phyloP scores from a whole-genome alignment of 2,888 invertebrate species.

The Volucella zonaria region DNA sequence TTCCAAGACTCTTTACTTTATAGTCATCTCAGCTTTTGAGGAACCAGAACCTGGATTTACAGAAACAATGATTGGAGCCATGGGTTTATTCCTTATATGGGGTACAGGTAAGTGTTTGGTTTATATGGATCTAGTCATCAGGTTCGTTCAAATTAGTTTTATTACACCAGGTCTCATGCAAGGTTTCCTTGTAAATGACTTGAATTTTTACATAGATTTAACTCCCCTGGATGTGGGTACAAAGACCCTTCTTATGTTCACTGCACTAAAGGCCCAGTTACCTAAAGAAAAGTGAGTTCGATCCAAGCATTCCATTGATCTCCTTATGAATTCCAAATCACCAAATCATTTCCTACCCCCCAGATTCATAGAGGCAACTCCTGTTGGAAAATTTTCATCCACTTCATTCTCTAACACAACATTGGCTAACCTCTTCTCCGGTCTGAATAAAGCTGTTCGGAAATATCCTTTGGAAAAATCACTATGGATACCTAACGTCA shows the following conservation, averaged over 20 bases:
- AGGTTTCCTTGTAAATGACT: neutral
- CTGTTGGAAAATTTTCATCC: slow-evolving; percentile 32
- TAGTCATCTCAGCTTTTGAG: slow-evolving; percentile 76
- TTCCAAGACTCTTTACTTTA: neutral
- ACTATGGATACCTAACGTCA: slow-evolving; percentile 34
- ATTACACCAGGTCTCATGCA: slow-evolving; percentile 13
- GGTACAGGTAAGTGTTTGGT: slow-evolving; percentile 74
- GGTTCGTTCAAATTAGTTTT: neutral
- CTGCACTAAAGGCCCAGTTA: slow-evolving; percentile 57
- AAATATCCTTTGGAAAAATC: slow-evolving; percentile 30
- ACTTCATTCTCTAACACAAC: neutral
- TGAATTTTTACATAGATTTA: slow-evolving; percentile 73
- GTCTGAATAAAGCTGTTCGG: neutral
- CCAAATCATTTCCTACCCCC: neutral
- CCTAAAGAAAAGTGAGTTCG: slow-evolving; percentile 74
- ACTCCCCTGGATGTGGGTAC: slow-evolving; percentile 77
- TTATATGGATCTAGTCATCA: neutral
- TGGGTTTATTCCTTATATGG: slow-evolving; percentile 77
- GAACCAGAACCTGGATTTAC: slow-evolving; percentile 78
- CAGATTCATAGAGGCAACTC: slow-evolving; percentile 30
- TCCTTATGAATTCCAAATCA: neutral
- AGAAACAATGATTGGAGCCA: slow-evolving; percentile 77
- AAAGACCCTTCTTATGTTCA: slow-evolving; percentile 76
- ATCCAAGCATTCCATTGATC: too few species aligned
- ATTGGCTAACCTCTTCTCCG: neutral